Evolutionary conservation across 2,113 vertebrate genomes (phyloP).

Genomic region (Dermatemys mawii): DNA sequence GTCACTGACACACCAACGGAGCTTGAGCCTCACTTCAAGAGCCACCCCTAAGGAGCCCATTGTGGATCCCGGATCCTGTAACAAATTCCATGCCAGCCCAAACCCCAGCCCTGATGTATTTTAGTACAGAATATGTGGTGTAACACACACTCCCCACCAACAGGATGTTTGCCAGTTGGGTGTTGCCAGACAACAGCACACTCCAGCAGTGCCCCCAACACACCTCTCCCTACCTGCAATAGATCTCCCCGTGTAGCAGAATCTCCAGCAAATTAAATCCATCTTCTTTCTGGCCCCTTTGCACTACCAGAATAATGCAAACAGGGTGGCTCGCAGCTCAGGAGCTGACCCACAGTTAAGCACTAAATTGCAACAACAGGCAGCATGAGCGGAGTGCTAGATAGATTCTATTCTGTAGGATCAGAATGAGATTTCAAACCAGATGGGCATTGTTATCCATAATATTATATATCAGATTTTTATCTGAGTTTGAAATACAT

Average conservation of each 20-base stretch:
- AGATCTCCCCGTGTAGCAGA: neutral
- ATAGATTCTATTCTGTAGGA: neutral
- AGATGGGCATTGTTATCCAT: neutral
- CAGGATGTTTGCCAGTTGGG: neutral
- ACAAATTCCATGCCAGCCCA: neutral
- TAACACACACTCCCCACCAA: too few relatives aligned
- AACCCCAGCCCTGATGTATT: neutral
- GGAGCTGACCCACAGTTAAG: neutral
- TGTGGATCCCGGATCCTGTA: neutral
- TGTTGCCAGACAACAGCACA: neutral
- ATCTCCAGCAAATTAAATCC: neutral
- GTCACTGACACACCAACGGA: neutral
- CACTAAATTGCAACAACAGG: neutral
- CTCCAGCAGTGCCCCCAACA: neutral
- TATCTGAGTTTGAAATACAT: neutral
- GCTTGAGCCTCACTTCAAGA: neutral
- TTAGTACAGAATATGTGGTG: neutral
- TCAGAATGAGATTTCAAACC: neutral
- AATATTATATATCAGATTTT: neutral
- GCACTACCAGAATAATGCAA: neutral
- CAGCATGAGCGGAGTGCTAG: neutral
- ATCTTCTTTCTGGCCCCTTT: neutral
- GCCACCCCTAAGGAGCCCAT: neutral
- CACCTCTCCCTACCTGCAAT: neutral
- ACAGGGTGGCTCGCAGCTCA: neutral